Conservation (phyloP, 2,888 invertebrate genomes). For the Lasioglossum calceatum region DNA sequence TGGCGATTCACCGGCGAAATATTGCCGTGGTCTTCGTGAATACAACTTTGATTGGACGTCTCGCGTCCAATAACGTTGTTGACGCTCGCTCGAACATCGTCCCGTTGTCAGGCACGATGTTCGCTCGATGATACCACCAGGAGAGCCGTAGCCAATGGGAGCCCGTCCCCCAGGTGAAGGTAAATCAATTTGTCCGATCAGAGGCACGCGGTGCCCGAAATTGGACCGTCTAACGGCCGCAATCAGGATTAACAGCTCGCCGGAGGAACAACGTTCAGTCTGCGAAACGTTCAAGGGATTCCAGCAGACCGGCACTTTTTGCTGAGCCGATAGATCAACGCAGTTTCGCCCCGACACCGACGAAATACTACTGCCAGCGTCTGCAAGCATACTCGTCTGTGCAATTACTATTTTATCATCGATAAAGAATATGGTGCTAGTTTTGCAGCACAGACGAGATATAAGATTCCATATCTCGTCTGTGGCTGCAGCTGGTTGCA, state of each 20-base stretch:
- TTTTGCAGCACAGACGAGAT: no score
- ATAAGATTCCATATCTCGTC: no score
- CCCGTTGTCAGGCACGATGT: constrained; percentile 48
- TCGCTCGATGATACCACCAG: constrained; percentile 35
- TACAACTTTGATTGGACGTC: constrained; percentile 63
- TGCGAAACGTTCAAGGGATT: not conserved
- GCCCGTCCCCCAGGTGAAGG: constrained; percentile 35
- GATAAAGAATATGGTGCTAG: no score
- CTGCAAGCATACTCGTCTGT: no score
- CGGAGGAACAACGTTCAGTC: not conserved
- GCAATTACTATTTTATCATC: no score
- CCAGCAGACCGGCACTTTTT: not conserved
- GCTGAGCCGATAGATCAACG: not conserved
- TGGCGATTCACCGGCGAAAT: not conserved
- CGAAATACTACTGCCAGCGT: no score
- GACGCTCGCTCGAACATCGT: constrained; percentile 40
- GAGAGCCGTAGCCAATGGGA: constrained; percentile 27
- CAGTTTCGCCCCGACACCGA: not conserved
- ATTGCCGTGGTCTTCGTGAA: constrained; percentile 39
- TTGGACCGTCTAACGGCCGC: constrained; percentile 26
- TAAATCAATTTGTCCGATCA: constrained; percentile 47
- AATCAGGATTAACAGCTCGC: constrained; percentile 6
- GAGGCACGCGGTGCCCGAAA: constrained; percentile 25
- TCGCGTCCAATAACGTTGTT: constrained; percentile 58
- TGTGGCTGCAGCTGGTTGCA: no score